Evolutionary conservation across 2,888 invertebrate genomes (phyloP).

Genomic region (Sisyra nigra): DNA sequence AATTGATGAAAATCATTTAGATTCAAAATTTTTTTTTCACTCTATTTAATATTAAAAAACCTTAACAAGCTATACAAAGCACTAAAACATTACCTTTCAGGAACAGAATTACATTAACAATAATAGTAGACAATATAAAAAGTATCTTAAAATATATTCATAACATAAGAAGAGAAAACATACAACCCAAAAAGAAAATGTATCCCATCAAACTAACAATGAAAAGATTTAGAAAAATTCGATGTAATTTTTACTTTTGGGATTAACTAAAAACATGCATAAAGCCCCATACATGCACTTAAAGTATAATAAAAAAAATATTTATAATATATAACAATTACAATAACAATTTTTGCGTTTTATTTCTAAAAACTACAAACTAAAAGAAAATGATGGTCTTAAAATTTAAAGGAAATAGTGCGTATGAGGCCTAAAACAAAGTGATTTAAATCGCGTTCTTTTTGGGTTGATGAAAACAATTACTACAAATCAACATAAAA

Average conservation of each 20-base stretch:
- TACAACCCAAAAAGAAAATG: conserved; percentile 30
- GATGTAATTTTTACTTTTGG: no score
- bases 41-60: conserved; percentile 1
- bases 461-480: conserved; percentile 1
- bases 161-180: conserved; percentile 14
- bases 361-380: background rate
- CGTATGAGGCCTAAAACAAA: no score
- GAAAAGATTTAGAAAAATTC: no score
- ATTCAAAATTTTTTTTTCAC: background rate
- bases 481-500: no score
- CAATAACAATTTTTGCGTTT: background rate
- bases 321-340: background rate
- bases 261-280: background rate
- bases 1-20: background rate
- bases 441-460: background rate
- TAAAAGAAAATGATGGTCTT: no score
- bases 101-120: conserved; percentile 7
- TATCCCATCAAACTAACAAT: conserved; percentile 10
- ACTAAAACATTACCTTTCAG: conserved; percentile 3
- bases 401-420: no score
- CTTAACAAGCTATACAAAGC: conserved; percentile 3
- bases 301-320: background rate
- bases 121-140: conserved; percentile 6
- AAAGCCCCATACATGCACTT: conserved; percentile 3
- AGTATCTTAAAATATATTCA: conserved; percentile 7